phyloP scores from a whole-genome alignment of 2,113 vertebrate genomes.

The Corythornis madagascariensis region DNA sequence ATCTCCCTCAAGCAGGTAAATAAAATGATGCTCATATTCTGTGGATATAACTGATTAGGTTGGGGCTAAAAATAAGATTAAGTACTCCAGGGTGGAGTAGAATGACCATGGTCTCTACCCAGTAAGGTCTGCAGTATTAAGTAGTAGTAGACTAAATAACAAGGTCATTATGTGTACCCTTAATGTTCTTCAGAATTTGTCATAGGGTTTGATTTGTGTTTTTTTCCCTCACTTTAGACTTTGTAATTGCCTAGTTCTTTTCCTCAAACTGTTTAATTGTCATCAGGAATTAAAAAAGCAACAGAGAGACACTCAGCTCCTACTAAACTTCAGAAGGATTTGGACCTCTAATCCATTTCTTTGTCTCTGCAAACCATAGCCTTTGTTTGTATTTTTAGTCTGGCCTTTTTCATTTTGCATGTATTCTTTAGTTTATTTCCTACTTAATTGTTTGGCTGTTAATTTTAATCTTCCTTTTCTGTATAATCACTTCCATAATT shows the following conservation, averaged over 20 bases:
- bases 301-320: background rate
- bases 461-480: slow-evolving; percentile 56
- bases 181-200: background rate
- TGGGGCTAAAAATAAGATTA: background rate
- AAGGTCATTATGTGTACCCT: background rate
- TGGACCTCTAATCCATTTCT: slow-evolving; percentile 14
- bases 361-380: background rate
- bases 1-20: background rate
- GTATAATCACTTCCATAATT: slow-evolving; percentile 37
- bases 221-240: background rate
- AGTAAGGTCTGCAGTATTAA: background rate
- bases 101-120: background rate
- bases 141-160: background rate
- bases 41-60: background rate
- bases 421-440: slow-evolving; percentile 53
- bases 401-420: slow-evolving; percentile 1
- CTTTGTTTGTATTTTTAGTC: slow-evolving; percentile 22
- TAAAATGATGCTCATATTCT: background rate
- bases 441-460: slow-evolving; percentile 46
- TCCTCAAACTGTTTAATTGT: background rate
- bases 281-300: background rate
- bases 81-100: background rate
- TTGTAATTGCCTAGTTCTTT: background rate
- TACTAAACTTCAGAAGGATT: background rate
- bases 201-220: background rate